Evolutionary conservation across 2,888 invertebrate genomes (phyloP), one percentile per base, ranked within the genome.

Genomic region (Thymelicus lineola): DNA sequence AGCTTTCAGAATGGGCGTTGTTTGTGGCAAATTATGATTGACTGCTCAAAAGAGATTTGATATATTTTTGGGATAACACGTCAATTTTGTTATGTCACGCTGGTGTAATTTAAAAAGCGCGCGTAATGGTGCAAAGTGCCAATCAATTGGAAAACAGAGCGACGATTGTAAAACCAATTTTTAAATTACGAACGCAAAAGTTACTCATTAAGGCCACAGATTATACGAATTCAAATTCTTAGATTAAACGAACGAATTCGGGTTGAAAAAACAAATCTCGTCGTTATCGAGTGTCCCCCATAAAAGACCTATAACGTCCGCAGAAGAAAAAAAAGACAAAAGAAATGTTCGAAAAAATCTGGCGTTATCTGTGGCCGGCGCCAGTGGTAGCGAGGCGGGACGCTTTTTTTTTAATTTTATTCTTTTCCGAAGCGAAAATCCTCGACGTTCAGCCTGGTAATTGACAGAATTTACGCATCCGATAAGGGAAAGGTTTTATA

Each of bases 391-490:
- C 79, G 78, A 77, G 80, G 74, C 82, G 77, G 78, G 75, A 68
- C 71, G 20, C 48, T 74, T 77, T 77, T 79, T 76, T 77, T 74
- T 75, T 73, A 75, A 75, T 77, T 75, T 76, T 79, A 77, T 77
- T 77, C 76, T 73, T 72, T 76, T 68, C 73, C 75, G 71, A 78
- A 74, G 78, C 79, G 77, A 80, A 81, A 81, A 80, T 80, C 77
- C 76, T 73, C 71, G 74, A 55, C 71, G 67, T 67, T 72, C 75
- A 72, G 75, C 77, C 77, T 80, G 78, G 86, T 87, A 87, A 88
- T 89, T 87, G 88, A 87, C 86, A 85, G 86, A 89, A 89, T 87
- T 89, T 89, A 89, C 88, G 87, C 83, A 79, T 79, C 75, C 80
- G 88, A 88, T 89, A 89, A 86, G 84, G 75, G 75, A 76, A 76